phyloP scores from a whole-genome alignment of 1,140 invertebrate genomes.

The Oryctes rhinoceros region DNA sequence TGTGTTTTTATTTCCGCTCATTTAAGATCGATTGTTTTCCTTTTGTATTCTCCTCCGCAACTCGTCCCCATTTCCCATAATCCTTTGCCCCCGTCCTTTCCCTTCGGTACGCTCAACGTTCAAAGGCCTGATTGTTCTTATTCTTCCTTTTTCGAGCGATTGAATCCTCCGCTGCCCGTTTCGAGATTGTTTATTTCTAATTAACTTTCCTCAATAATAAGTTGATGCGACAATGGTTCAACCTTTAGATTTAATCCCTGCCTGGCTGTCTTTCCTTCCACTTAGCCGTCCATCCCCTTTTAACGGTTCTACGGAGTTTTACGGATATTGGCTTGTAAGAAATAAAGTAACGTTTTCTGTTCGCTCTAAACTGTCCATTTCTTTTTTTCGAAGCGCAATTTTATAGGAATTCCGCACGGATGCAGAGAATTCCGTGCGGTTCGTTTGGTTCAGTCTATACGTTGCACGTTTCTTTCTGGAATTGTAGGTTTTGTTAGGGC shows the following conservation, averaged over 20 bases:
- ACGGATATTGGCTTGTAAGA: not conserved
- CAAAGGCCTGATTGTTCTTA: no score
- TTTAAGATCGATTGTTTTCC: slow-evolving; percentile 19
- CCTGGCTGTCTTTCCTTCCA: not conserved
- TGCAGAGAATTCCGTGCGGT: no score
- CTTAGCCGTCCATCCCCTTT: no score
- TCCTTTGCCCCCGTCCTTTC: no score
- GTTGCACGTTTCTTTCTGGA: no score
- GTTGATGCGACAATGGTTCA: not conserved
- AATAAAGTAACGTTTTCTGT: not conserved
- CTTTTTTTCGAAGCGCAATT: no score
- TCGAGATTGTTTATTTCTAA: slow-evolving; percentile 10
- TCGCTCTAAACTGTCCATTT: not conserved
- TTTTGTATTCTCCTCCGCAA: not conserved
- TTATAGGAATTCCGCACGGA: no score
- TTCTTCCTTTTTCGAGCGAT: not conserved
- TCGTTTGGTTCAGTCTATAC: no score
- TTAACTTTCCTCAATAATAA: not conserved
- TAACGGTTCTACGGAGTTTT: not conserved
- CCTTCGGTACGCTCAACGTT: no score
- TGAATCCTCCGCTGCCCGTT: not conserved
- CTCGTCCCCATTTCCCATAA: not conserved
- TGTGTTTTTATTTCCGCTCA: slow-evolving; percentile 18
- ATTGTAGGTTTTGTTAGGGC: no score
- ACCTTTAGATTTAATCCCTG: not conserved